Percentiles rank a stretch among this genome's conserved stretches.
Evolutionary conservation across 2,888 invertebrate species (phyloP).

Genomic region (Choreutis nemorana): DNA sequence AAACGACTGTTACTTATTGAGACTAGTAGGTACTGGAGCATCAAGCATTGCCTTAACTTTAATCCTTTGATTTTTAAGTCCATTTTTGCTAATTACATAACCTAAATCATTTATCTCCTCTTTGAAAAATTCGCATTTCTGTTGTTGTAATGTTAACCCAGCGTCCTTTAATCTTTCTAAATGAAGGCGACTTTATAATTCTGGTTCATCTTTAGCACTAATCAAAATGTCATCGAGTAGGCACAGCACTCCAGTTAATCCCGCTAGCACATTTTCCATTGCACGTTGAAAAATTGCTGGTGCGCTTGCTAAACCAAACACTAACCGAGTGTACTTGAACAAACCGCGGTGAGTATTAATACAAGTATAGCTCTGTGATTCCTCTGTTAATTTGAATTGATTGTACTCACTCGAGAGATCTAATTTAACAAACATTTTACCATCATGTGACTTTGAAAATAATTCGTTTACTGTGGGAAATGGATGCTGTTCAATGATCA

Average conservation of each 20-base stretch:
- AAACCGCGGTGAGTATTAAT: constrained; percentile 9
- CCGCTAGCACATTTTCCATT: constrained; percentile 4
- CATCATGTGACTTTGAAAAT: constrained; percentile 6
- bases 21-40: not conserved
- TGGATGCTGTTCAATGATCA: constrained; percentile 5
- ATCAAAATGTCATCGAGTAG: constrained; percentile 9
- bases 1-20: constrained; percentile 1
- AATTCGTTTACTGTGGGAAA: constrained; percentile 7
- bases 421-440: constrained; percentile 7
- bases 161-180: constrained; percentile 1
- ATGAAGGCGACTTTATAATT: constrained; percentile 8
- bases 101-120: constrained; percentile 4
- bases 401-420: constrained; percentile 7
- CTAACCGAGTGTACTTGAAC: constrained; percentile 7
- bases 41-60: constrained; percentile 4
- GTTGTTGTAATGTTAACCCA: constrained; percentile 2
- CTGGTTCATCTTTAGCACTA: constrained; percentile 2
- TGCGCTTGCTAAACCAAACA: constrained; percentile 8
- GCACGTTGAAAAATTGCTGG: constrained; percentile 10
- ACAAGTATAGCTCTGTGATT: constrained; percentile 5
- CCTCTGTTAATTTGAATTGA: constrained; percentile 7
- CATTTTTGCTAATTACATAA: constrained; percentile 6
- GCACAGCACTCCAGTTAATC: constrained; percentile 5
- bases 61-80: constrained; percentile 1
- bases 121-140: constrained; percentile 4